phyloP scores from a whole-genome alignment of 2,113 vertebrate species.

The Dinomys branickii region DNA sequence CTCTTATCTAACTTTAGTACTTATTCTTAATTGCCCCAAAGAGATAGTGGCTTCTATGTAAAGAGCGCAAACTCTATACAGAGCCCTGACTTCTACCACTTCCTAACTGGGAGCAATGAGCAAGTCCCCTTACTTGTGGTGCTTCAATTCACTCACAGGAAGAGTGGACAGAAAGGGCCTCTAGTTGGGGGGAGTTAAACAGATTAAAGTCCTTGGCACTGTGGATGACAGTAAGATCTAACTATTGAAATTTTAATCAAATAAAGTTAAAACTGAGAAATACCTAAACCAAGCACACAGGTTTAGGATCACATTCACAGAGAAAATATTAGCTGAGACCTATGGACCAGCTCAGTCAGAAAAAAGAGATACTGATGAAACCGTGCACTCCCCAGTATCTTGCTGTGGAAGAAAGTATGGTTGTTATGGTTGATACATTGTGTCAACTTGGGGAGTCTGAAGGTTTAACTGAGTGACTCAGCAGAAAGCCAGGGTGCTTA shows the following conservation, averaged over 20 bases:
- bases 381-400: rapidly evolving
- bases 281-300: not conserved
- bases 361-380: not conserved
- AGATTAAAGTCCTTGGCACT: not conserved
- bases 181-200: not conserved
- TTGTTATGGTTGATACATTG: too few relatives aligned
- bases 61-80: not conserved
- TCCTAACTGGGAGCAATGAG: not conserved
- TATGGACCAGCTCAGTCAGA: not conserved
- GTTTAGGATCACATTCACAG: not conserved
- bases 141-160: not conserved
- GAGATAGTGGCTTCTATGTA: not conserved
- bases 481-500: too few relatives aligned
- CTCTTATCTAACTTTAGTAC: not conserved
- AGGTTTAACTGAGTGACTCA: too few relatives aligned
- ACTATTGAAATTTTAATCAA: not conserved
- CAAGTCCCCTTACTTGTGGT: not conserved
- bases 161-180: not conserved
- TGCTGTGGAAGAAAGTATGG: not conserved
- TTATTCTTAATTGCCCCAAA: not conserved
- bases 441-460: too few relatives aligned
- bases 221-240: not conserved
- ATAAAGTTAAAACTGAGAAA: not conserved
- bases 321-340: not conserved
- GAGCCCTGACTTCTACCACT: not conserved